Conservation (phyloP, 2,797 vertebrate genomes). For the Macropodus opercularis region DNA sequence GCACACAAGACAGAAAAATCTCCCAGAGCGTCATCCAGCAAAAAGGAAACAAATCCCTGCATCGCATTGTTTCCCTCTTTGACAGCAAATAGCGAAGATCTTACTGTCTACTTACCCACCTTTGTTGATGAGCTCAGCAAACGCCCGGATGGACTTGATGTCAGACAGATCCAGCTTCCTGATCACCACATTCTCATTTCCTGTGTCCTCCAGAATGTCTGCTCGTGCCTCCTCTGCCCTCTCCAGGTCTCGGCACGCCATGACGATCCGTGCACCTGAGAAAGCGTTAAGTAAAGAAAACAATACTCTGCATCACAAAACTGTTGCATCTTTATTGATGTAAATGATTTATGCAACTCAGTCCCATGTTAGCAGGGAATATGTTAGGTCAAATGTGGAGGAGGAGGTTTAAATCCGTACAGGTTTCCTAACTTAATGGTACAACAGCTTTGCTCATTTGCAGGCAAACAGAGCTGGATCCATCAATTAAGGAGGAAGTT, state of each 20-base stretch:
- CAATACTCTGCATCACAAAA: not conserved
- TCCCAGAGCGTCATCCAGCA: no score
- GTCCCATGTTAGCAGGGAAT: no score
- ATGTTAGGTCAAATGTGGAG: not conserved
- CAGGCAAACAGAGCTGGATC: conserved; percentile 3
- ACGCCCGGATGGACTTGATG: conserved; percentile 88
- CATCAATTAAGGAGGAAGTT: conserved; percentile 16
- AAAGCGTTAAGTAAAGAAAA: not conserved
- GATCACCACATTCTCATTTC: conserved; percentile 86
- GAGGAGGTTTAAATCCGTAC: not conserved
- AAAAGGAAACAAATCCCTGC: no score
- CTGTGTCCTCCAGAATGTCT: conserved; percentile 86
- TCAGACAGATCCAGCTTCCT: conserved; percentile 90
- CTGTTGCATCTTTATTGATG: not conserved
- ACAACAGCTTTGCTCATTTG: conserved; percentile 22
- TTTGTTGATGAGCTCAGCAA: conserved; percentile 87
- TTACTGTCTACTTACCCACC: conserved; percentile 67
- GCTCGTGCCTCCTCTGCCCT: conserved; percentile 86
- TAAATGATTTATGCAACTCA: no score
- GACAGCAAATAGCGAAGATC: not conserved
- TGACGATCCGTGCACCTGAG: conserved; percentile 89
- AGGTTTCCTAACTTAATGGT: conserved; percentile 13
- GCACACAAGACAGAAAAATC: conserved; percentile 3
- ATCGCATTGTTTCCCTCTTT: not conserved
- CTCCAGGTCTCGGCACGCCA: conserved; percentile 89